These are phyloP conservation scores for Rapana venosa DNA, from an alignment of 2,888 invertebrate genomes.

Conservation along the genomic window DNA sequence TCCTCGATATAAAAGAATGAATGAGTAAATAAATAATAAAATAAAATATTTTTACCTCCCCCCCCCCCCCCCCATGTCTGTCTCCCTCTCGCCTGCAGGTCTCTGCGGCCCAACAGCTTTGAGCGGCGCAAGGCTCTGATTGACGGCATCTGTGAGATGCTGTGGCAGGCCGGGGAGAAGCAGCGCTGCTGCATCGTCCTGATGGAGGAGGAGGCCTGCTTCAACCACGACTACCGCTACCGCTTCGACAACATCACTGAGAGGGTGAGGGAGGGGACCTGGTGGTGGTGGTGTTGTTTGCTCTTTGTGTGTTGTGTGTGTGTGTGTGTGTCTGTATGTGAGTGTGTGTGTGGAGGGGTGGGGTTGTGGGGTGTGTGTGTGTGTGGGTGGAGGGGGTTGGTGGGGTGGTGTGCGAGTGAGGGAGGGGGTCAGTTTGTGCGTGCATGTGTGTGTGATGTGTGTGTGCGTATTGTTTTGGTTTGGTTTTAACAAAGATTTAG, in stretches of 20 bases:
- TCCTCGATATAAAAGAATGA: no score
- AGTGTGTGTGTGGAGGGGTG: no score
- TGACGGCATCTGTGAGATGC: slow-evolving; percentile 84
- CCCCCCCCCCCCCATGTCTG: neutral
- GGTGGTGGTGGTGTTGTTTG: no score
- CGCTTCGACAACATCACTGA: slow-evolving; percentile 88
- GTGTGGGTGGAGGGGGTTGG: no score
- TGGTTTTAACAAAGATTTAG: no score
- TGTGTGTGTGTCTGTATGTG: no score
- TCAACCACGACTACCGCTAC: slow-evolving; percentile 84
- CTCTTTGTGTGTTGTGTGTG: no score
- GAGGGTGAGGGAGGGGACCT: slow-evolving; percentile 80
- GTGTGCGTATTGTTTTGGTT: neutral
- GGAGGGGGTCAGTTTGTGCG: neutral
- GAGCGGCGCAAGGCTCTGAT: slow-evolving; percentile 86
- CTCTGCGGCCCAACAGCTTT: slow-evolving; percentile 84
- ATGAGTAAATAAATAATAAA: no score
- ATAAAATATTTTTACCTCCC: no score
- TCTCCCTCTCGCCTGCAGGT: slow-evolving; percentile 77
- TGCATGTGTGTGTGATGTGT: neutral
- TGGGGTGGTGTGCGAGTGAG: no score
- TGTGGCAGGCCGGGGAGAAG: slow-evolving; percentile 85
- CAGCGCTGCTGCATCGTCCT: slow-evolving; percentile 72
- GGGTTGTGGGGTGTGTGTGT: no score
- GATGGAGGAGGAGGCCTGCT: slow-evolving; percentile 60